Conservation (phyloP, 2,888 invertebrate species). For the Rhyacophila evoluta region DNA sequence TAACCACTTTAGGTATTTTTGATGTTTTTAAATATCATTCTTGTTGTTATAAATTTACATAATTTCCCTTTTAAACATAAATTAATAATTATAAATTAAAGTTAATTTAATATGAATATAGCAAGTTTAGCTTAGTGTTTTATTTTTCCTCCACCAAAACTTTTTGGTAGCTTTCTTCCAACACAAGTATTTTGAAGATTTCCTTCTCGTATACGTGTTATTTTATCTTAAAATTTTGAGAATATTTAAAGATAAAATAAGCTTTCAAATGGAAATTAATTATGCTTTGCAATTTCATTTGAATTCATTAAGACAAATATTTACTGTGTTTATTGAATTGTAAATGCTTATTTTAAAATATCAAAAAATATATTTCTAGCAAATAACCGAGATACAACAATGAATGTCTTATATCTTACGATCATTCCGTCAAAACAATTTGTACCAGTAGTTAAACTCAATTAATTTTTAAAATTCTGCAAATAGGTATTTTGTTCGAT, state of each 20-base stretch:
- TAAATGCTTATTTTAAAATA: background rate
- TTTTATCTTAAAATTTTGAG: background rate
- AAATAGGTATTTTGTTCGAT: too few species aligned
- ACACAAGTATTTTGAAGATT: background rate
- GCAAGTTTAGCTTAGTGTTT: background rate
- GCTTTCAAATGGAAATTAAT: background rate
- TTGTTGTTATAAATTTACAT: too few species aligned
- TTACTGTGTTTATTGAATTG: background rate
- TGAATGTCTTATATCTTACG: too few species aligned
- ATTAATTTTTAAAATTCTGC: too few species aligned
- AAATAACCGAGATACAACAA: background rate
- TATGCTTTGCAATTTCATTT: background rate
- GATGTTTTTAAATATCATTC: too few species aligned
- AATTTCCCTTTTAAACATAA: too few species aligned
- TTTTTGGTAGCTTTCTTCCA: background rate
- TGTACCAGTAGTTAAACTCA: too few species aligned
- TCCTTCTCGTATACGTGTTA: background rate
- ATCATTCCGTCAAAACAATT: too few species aligned
- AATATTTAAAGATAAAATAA: background rate
- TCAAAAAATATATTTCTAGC: background rate
- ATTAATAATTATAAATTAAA: too few species aligned
- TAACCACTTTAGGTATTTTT: too few species aligned
- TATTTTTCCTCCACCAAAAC: background rate
- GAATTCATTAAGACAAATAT: slow-evolving; percentile 10
- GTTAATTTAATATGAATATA: too few species aligned